phyloP scores from a whole-genome alignment of 2,797 vertebrate genomes.

The Sebastes vulpes region DNA sequence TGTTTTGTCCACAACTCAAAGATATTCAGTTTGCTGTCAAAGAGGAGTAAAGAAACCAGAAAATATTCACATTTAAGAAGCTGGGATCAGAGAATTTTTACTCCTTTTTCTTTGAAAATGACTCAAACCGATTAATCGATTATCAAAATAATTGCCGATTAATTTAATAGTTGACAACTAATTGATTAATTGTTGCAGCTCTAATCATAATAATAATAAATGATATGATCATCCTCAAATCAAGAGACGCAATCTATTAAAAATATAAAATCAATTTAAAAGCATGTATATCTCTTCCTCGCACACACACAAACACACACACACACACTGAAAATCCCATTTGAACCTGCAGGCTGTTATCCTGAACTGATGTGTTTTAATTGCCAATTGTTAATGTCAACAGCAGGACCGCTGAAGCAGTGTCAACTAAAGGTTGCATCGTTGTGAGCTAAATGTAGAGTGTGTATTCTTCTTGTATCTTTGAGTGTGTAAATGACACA shows the following conservation, averaged over 20 bases:
- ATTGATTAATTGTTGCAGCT: not conserved
- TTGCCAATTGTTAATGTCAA: constrained; percentile 57
- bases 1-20: too few species aligned
- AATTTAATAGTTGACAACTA: too few species aligned
- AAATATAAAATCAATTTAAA: not conserved
- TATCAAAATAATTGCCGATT: accelerated
- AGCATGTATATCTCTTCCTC: not conserved
- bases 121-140: too few species aligned
- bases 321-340: constrained; percentile 8
- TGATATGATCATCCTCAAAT: not conserved
- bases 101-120: too few species aligned
- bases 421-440: constrained; percentile 46
- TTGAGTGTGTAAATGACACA: constrained; percentile 33
- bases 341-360: constrained; percentile 28
- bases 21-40: too few species aligned
- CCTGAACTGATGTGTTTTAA: constrained; percentile 29
- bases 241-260: not conserved
- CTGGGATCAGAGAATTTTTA: too few species aligned
- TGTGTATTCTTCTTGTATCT: not conserved
- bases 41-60: too few species aligned
- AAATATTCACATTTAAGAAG: too few species aligned
- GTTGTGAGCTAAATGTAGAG: constrained; percentile 23
- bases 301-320: not conserved
- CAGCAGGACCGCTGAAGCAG: constrained; percentile 31
- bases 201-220: not conserved